These are phyloP conservation scores for Periophthalmodon schlosseri DNA, from an alignment of 2,113 vertebrate species.

Conservation along the genomic window DNA sequence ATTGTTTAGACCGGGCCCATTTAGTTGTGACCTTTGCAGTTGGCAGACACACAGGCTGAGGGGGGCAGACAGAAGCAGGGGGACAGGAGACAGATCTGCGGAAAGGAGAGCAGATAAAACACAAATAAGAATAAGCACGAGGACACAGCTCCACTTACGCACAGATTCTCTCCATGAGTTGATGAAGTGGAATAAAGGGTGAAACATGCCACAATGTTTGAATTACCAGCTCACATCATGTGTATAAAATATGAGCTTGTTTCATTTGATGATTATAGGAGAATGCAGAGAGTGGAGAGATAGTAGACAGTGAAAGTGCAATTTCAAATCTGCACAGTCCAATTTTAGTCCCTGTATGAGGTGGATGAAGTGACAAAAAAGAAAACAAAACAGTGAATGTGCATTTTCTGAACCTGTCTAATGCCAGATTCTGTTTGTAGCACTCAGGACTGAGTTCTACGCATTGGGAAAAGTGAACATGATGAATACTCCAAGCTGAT, in stretches of 20 bases:
- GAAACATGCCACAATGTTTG: constrained; percentile 1
- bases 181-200: background rate
- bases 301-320: background rate
- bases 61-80: constrained; percentile 39
- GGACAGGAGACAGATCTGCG: constrained; percentile 12
- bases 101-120: constrained; percentile 2
- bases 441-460: too few species aligned
- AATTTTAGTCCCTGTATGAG: background rate
- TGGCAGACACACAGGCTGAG: constrained; percentile 61
- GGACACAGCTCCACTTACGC: background rate
- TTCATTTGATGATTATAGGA: background rate
- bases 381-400: background rate
- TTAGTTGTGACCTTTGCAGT: constrained; percentile 62
- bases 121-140: background rate
- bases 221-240: background rate
- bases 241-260: constrained; percentile 1
- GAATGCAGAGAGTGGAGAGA: background rate
- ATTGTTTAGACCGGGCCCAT: constrained; percentile 60
- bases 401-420: too few species aligned
- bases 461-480: too few species aligned
- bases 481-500: too few species aligned
- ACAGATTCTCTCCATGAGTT: background rate
- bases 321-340: background rate
- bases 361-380: background rate
- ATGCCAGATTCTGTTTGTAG: too few species aligned